These are phyloP conservation scores for Temnothorax rugatulus DNA, from an alignment of 2,888 invertebrate genomes.

Conservation along the genomic window DNA sequence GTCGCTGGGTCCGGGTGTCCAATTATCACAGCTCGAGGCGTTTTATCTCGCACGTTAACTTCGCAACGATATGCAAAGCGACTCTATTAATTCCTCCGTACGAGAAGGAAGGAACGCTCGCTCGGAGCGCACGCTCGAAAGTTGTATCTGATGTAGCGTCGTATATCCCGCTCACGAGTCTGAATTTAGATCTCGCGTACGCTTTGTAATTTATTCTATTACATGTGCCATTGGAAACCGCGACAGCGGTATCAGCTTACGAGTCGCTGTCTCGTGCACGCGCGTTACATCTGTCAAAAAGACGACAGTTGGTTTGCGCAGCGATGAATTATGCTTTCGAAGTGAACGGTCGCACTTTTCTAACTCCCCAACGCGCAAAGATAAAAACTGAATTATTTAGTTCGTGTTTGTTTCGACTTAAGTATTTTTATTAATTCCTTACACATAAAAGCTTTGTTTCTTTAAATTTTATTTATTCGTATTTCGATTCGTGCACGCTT, in stretches of 20 bases:
- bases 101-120: slow-evolving; percentile 46
- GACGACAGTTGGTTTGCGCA: neutral
- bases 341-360: neutral
- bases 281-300: slow-evolving; percentile 17
- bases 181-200: slow-evolving; percentile 37
- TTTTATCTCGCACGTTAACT: slow-evolving; percentile 76
- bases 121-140: slow-evolving; percentile 24
- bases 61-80: slow-evolving; percentile 72
- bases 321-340: neutral
- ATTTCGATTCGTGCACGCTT: neutral
- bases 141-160: slow-evolving; percentile 47
- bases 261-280: slow-evolving; percentile 12
- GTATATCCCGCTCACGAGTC: slow-evolving; percentile 31
- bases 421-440: neutral
- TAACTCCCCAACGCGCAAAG: neutral
- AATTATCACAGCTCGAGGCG: slow-evolving; percentile 79
- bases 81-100: slow-evolving; percentile 57
- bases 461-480: neutral
- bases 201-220: slow-evolving; percentile 54
- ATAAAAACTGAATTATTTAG: neutral
- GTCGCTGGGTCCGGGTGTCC: slow-evolving; percentile 68
- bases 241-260: slow-evolving; percentile 34
- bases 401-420: neutral
- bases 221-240: slow-evolving; percentile 32
- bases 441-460: neutral